A percentile compares a stretch with the other conserved stretches of the same genome.
These are phyloP conservation scores for Tetraneura akinire DNA, from an alignment of 1,140 invertebrate species.

Conservation along the genomic window DNA sequence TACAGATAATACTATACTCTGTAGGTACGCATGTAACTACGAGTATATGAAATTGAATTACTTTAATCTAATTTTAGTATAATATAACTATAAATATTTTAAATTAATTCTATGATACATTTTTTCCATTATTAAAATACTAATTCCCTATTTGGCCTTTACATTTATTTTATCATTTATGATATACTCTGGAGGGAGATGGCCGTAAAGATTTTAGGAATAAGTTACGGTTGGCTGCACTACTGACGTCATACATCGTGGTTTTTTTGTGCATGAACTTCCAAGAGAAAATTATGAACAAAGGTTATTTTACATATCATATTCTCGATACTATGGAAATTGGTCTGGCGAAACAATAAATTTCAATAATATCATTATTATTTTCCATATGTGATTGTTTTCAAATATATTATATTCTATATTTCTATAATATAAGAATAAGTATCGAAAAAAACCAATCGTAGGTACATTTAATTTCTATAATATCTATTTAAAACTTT, in stretches of 20 bases:
- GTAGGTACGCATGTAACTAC: too few species aligned
- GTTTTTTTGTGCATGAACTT: neutral
- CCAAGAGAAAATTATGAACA: constrained; percentile 2
- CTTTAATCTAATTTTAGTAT: neutral
- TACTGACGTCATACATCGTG: neutral
- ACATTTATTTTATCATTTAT: neutral
- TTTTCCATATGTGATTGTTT: too few species aligned
- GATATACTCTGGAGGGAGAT: neutral
- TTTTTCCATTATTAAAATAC: neutral
- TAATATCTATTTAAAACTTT: too few species aligned
- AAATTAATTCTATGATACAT: neutral
- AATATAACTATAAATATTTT: neutral
- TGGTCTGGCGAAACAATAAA: neutral
- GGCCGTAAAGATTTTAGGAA: neutral
- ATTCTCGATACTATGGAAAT: neutral
- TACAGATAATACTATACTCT: too few species aligned
- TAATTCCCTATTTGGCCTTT: neutral
- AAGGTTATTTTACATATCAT: neutral
- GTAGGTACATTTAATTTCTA: too few species aligned
- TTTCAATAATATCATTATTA: neutral
- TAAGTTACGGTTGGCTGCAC: neutral
- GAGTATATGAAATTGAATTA: too few species aligned
- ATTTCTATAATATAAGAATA: too few species aligned
- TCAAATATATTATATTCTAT: too few species aligned
- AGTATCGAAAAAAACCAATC: too few species aligned